phyloP scores from a whole-genome alignment of 2,797 vertebrate genomes.

The Todus mexicanus region DNA sequence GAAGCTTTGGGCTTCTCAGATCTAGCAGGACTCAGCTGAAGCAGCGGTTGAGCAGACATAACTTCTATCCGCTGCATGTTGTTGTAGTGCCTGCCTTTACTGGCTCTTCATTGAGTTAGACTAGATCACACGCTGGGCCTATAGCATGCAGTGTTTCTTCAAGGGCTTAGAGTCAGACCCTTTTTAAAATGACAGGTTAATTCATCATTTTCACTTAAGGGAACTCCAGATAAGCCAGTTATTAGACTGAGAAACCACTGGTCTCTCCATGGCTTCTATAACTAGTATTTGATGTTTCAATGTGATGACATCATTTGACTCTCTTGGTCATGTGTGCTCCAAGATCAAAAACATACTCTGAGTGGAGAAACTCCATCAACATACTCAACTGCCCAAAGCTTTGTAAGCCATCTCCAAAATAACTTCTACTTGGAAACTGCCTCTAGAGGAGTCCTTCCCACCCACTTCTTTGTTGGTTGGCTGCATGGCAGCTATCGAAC shows the following conservation, averaged over 20 bases:
- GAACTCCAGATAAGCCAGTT: not conserved
- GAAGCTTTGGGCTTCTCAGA: not conserved
- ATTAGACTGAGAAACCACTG: not conserved
- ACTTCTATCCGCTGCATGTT: not conserved
- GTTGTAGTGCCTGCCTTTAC: not conserved
- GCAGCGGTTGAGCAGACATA: not conserved
- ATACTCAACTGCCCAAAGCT: not conserved
- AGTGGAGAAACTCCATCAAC: not conserved
- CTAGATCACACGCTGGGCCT: not conserved
- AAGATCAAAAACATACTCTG: not conserved
- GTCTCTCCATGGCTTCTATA: not conserved
- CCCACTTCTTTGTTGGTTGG: not conserved
- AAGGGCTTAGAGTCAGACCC: not conserved
- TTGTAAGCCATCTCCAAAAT: not conserved
- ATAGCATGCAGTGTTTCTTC: not conserved
- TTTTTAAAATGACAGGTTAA: not conserved
- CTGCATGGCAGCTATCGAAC: fast-evolving
- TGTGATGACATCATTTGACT: not conserved
- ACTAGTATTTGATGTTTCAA: not conserved
- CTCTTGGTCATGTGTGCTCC: not conserved
- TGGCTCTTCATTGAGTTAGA: not conserved
- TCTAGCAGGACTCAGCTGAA: not conserved
- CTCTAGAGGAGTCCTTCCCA: not conserved
- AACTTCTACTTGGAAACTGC: not conserved
- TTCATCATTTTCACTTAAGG: not conserved